Conservation (phyloP, 2,797 vertebrate species). For the Cryptoblepharus egeriae region DNA sequence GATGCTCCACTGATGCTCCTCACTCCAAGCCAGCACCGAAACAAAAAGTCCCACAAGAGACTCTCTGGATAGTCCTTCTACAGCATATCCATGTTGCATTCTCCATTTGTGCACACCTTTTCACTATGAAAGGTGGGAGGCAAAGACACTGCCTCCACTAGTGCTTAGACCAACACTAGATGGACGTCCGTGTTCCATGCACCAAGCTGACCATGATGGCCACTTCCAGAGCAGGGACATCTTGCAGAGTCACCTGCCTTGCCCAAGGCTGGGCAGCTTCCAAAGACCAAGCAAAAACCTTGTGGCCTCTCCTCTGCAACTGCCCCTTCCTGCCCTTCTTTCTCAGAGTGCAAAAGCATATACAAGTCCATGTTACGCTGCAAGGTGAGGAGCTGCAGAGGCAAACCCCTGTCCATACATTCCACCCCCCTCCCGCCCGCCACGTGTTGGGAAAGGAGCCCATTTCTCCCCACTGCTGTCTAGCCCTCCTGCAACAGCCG, state of each 20-base stretch:
- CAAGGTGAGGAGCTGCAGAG: neutral
- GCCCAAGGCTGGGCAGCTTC: slow-evolving; percentile 31
- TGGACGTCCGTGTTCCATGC: neutral
- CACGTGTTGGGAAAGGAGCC: slow-evolving; percentile 13
- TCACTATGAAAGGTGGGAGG: neutral
- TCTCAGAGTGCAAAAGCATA: slow-evolving; percentile 14
- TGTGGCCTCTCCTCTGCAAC: neutral
- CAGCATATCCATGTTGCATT: neutral
- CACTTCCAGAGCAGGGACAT: slow-evolving; percentile 25
- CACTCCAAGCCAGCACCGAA: neutral
- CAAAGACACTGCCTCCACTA: fast-evolving
- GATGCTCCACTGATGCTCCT: neutral
- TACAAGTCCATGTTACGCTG: neutral
- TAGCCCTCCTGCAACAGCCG: slow-evolving; percentile 22
- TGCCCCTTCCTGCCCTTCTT: slow-evolving; percentile 3
- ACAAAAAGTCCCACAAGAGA: no score
- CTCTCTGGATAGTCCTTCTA: no score
- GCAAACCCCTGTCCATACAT: neutral
- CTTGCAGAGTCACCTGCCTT: slow-evolving; percentile 45
- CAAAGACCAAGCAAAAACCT: neutral
- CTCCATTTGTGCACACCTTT: no score
- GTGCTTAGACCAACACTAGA: neutral
- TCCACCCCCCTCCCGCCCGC: fast-evolving
- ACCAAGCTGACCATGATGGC: neutral
- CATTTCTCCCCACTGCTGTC: neutral